These are phyloP conservation scores for Gortyna flavago DNA, from an alignment of 2,888 invertebrate species.

Conservation along the genomic window DNA sequence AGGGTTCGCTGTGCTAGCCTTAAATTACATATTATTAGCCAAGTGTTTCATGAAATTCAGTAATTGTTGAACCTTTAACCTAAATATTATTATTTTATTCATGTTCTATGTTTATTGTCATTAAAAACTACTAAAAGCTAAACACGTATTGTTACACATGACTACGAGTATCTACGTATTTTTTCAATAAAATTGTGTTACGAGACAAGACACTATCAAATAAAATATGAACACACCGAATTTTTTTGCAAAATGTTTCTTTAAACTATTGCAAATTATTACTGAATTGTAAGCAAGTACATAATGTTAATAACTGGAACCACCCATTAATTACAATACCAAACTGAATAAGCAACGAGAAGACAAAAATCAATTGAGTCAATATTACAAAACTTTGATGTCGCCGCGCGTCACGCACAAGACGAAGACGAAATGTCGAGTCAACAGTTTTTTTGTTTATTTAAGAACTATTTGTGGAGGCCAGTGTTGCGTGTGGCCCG, in stretches of 20 bases:
- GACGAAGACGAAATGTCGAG: constrained; percentile 56
- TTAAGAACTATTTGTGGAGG: constrained; percentile 63
- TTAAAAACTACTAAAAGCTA: neutral
- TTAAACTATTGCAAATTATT: neutral
- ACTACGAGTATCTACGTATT: neutral
- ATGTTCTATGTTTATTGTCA: neutral
- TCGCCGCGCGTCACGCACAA: constrained; percentile 55
- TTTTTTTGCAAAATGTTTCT: neutral
- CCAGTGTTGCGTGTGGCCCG: constrained; percentile 69
- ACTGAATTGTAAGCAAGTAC: neutral
- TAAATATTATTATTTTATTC: neutral
- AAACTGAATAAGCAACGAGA: constrained; percentile 9
- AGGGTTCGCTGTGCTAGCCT: neutral
- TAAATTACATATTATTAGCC: neutral
- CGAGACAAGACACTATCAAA: neutral
- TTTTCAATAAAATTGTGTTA: neutral
- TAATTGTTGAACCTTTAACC: neutral
- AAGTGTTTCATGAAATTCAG: neutral
- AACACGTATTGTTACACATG: neutral
- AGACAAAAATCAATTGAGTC: constrained; percentile 30
- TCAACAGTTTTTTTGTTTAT: constrained; percentile 65
- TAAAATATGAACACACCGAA: constrained; percentile 14
- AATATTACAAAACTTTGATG: constrained; percentile 58
- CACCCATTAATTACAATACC: neutral
- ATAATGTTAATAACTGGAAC: neutral